A percentile compares a stretch with the other conserved stretches of the same genome.
phyloP scores from a whole-genome alignment of 2,888 invertebrate genomes.

The Epicampocera succincta region DNA sequence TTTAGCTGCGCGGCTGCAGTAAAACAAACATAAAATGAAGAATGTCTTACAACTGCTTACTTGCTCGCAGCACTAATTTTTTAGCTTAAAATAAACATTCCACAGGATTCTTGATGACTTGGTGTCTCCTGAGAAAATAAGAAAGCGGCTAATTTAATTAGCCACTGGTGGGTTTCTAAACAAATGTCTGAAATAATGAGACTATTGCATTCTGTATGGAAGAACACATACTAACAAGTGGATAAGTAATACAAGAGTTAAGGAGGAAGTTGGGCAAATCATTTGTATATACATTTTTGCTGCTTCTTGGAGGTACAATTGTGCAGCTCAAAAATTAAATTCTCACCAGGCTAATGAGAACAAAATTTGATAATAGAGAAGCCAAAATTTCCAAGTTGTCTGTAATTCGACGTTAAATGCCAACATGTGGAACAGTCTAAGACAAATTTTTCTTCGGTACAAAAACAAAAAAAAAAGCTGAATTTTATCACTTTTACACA shows the following conservation, averaged over 20 bases:
- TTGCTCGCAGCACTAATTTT: constrained; percentile 25
- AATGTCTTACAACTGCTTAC: constrained; percentile 27
- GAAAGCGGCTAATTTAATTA: constrained; percentile 59
- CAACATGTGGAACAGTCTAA: too few relatives aligned
- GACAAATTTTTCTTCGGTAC: too few relatives aligned
- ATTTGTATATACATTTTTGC: too few relatives aligned
- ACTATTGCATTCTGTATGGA: constrained; percentile 1
- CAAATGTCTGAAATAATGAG: constrained; percentile 8
- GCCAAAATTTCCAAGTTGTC: too few relatives aligned
- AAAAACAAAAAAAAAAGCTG: too few relatives aligned
- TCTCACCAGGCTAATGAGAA: too few relatives aligned
- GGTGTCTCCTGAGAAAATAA: constrained; percentile 50
- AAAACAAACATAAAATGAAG: constrained; percentile 1
- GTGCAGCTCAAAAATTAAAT: too few relatives aligned
- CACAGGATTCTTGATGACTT: constrained; percentile 47
- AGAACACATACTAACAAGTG: background rate
- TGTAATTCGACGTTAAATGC: too few relatives aligned
- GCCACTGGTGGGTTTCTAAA: constrained; percentile 42
- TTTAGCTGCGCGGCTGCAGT: background rate
- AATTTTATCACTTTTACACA: too few relatives aligned
- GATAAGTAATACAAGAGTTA: background rate
- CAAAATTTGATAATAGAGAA: too few relatives aligned
- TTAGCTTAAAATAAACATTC: constrained; percentile 32
- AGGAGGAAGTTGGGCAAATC: too few relatives aligned
- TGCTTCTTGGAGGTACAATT: too few relatives aligned